Evolutionary conservation across 2,888 invertebrate genomes (phyloP).

Genomic region (Cordilura impudica): DNA sequence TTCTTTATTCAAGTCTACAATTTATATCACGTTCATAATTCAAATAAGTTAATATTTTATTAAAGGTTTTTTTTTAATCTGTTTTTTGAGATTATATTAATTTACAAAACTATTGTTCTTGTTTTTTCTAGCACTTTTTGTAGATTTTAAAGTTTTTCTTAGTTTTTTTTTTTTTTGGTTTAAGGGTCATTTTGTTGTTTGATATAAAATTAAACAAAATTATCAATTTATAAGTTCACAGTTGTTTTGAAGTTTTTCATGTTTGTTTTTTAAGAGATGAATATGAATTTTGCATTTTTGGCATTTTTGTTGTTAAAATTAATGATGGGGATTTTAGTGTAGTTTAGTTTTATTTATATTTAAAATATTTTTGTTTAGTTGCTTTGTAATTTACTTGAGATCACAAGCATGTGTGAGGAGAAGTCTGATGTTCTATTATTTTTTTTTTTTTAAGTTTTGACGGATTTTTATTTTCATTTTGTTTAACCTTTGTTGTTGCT

Average conservation of each 20-base stretch:
- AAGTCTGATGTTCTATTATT: conserved; percentile 10
- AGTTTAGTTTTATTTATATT: conserved; percentile 63
- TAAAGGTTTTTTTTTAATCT: not conserved
- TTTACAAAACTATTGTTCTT: conserved; percentile 1
- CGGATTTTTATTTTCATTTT: conserved; percentile 61
- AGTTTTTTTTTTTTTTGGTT: conserved; percentile 36
- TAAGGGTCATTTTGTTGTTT: conserved; percentile 4
- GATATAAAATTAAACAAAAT: conserved; percentile 56
- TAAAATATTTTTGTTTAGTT: conserved; percentile 62
- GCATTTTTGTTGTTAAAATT: conserved; percentile 62
- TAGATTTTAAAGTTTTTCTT: conserved; percentile 56
- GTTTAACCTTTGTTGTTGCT: conserved; percentile 47
- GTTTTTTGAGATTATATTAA: not conserved
- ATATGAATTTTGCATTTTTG: conserved; percentile 66
- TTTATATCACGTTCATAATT: conserved; percentile 45
- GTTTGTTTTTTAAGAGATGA: conserved; percentile 32
- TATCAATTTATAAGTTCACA: conserved; percentile 44
- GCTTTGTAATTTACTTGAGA: conserved; percentile 73
- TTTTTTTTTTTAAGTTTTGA: conserved; percentile 65
- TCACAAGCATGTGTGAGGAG: conserved; percentile 72
- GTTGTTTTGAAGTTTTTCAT: conserved; percentile 9
- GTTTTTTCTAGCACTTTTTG: conserved; percentile 25
- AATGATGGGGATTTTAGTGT: conserved; percentile 52
- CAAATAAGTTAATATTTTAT: conserved; percentile 16
- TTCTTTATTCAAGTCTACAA: conserved; percentile 42